Evolutionary conservation across 2,113 vertebrate species (phyloP), one percentile per base, ranked within the genome.

Genomic region (Solea solea): DNA sequence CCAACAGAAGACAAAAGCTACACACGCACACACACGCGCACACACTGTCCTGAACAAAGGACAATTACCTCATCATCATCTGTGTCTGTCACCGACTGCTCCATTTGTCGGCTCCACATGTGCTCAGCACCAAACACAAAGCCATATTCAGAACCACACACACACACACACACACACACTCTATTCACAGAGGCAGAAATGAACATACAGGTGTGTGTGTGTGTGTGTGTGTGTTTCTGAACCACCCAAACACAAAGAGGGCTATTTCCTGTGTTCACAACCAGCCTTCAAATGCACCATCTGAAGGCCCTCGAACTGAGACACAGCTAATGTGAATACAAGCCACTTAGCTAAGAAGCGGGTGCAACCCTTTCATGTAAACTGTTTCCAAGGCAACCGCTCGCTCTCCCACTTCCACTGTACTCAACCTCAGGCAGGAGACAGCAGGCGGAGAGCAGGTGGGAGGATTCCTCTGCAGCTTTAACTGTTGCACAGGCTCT

Each of bases 371-470:
- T 90, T 90, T 90, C 69, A 87, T 87, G 76, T 82, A 83, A 78
- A 83, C 67, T 8, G 86, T 93, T 85, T 69, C 91, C 76, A 86
- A 84, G 82, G 90, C 79, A 81, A 93, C 89, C 3, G 63, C 68
- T 58, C 3, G 63, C 68, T 58, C 58, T 63, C 3, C 60, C 61
- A 60, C 59, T 64, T 12, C 66, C 53, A 21, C 68, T 28, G 41
- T 41, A 9, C 51, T 49, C 27, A 48, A 53, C 55, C 49, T 15
- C 9, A 0, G 66, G 48, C 3, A 44, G 46, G 16, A 7, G 41
- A 45, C 6, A 49, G 69, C 14, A 8, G 64, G 75, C 52, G 28
- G 1, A 78, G 73, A 78, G 73, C 50, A 44, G 69, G 77, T 81
- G 79, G 77, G 83, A 72, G 73, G 76, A 54, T 49, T 74, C 65